Base-by-base conservation (phyloP, 1,140 invertebrate species). In the Rhagoletis zephyria region DNA sequence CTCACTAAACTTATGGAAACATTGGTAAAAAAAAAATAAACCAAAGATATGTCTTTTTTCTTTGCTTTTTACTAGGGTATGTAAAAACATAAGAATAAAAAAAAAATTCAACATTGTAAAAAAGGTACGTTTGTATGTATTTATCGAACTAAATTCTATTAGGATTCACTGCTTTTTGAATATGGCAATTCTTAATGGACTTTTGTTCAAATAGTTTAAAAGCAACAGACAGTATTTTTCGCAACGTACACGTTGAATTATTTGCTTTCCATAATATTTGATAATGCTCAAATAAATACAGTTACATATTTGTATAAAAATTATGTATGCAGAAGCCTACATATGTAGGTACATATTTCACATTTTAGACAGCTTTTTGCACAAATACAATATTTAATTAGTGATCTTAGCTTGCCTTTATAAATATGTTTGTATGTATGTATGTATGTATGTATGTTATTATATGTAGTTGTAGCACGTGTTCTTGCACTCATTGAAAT, bases 351-450 rank as follows among this genome's bases (percentile, higher is more conserved):
- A 63, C 61, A 9, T 30, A 30, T 30, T 63, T 63, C 16, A 30
- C 16, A 51, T 56, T 81, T 74, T 74, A 74, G 70, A 74, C 70
- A 74, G 70, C 70, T 77, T 70, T 70, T 77, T 77, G 74, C 74
- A 77, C 74, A 4, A 81, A 59, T n/a, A 30, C 6, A 10, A 81
- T 40, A 56, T 56, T 81, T 30, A 30, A 30, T 67, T 40, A 67
- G 30, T 67, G n/a, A 67, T 30, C 3, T 67, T 67, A 67, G 64
- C 40, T 67, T 67, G 64, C 1, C 40, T 7, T 60, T 7, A 7
- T 60, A 60, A 60, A 60, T 12, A 60, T 60, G 59, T 12, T 1
- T 60, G 6, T 60, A 60, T n/a, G n/a, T n/a, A n/a, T n/a, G 59
- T 60, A 60, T 7, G 59, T 60, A 60, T 7, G 12, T 63, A 56